Evolutionary conservation across 2,797 vertebrate genomes (phyloP), one percentile per base, ranked within the genome.

Genomic region (Manis pentadactyla): DNA sequence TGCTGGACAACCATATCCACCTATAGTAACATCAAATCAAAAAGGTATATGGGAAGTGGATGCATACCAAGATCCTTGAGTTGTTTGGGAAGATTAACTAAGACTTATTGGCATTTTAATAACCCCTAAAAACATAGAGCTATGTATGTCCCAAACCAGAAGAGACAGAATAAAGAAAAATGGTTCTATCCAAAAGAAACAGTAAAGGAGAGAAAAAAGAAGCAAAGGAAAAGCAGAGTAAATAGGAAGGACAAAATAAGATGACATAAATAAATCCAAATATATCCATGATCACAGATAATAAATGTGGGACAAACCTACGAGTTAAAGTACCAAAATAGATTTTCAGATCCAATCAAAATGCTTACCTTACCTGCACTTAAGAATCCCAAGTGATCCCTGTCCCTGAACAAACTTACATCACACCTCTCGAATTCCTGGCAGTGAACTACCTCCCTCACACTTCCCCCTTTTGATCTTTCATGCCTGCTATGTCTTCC

Each of bases 241-340:
- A 88, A 77, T 12, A 57, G 49, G 51, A 89, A 86, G 37, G 31
- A 79, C 61, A 85, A 93, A 82, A 86, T 49, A 87, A 75, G 71
- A 88, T 42, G 53, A 59, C 12, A 21, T 2, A 74, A 71, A 91
- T 69, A 49, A 46, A 82, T 39, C 29, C 27, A 68, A 69, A 75
- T 13, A 37, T 8, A 17, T 69, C 25, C 13, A 42, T n/a, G 19
- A 69, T 42, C 14, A 23, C 2, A 79, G 61, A 49, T 49, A 74
- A 77, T 17, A 64, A 46, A 78, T 68, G 55, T 34, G 14, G 23
- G 53, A 94, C 31, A 66, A 59, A 64, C 8, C n/a, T 42, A 27
- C 2, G 74, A 79, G 25, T 42, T 69, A 82, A 94, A 90, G 49
- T 4, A 69, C 57, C 42, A 88, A 84, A 59, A 71, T 17, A 87